Evolutionary conservation across 2,888 invertebrate genomes (phyloP), one percentile per base, ranked within the genome.

Genomic region (Saturnia japonica): DNA sequence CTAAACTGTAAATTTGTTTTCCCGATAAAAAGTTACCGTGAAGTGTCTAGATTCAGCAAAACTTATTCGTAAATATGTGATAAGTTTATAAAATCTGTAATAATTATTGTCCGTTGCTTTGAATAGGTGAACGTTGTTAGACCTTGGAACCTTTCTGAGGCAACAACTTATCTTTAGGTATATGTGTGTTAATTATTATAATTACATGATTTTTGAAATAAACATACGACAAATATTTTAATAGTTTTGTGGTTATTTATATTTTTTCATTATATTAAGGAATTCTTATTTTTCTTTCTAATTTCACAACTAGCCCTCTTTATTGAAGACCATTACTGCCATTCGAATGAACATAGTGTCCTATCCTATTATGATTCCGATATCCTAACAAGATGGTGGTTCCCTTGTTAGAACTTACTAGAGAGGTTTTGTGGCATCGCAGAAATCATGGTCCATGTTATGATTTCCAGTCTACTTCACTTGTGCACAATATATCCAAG

Each of bases 101-200:
- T 54, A 22, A 54, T 54, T 54, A 54, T 54, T 60, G 25, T 60
- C 25, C 28, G 25, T 12, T 25, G 57, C 16, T 60, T 60, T 60
- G 28, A 60, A 28, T 14, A 0, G 16, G 57, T 60, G 57, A 60
- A 60, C 57, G 57, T 60, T 60, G 57, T 60, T 28, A 25, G 57
- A 60, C 57, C 57, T 60, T 60, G 57, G 28, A 4, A 60, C 57
- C 16, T 60, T 60, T 60, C 57, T 60, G 57, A 60, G 57, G 57
- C 57, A 60, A 60, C 57, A 60, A 60, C 25, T 60, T 60, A 60
- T 60, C 57, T 60, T 60, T 60, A 9, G 22, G 28, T 60, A 28
- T 28, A 60, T 60, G 57, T 57, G 25, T 60, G 57, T 60, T 60
- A 60, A 60, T 60, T 14, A 60, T 60, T 28, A 28, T 25, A 14